Evolutionary conservation across 2,113 vertebrate species (phyloP), one percentile per base, ranked within the genome.

Genomic region (Lepidothrix coronata): DNA sequence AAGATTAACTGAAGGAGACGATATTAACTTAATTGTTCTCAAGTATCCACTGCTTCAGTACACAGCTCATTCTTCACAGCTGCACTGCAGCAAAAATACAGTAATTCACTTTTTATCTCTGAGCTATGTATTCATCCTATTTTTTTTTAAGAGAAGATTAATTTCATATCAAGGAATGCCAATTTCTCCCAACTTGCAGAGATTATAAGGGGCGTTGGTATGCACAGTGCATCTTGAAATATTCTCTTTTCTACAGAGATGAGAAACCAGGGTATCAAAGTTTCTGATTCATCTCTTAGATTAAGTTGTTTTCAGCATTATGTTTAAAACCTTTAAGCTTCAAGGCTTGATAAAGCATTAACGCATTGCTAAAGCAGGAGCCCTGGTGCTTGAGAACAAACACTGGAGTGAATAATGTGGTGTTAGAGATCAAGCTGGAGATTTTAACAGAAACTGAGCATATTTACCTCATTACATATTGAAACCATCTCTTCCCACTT

Each of bases 311-410:
- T 90, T 55, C 91, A 83, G 49, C n/a, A 80, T 76, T 87, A 83
- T 25, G 24, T 59, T 70, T 72, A 75, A 93, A 96, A 93, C 35
- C 63, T 86, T 74, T 74, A 93, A 95, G 52, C 68, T 89, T 86
- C 65, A 89, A 93, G 79, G 54, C 37, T 82, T 95, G 91, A 89
- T 75, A 70, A 95, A 78, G 76, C 89, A 97, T 87, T 91, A 96
- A 82, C 30, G 37, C 39, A 61, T 68, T 4, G 2, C 73, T 87
- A 67, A 92, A 75, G 77, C 91, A 87, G 80, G 12, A 91, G 66
- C 17, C 30, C 61, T 54, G 52, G 28, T 92, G 43, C 51, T 84
- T 91, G 58, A 67, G 75, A 93, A 59, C 72, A 92, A 87, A 79
- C 61, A 68, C 17, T 57, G 37, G 25, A 87, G 31, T 68, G 54